Percentiles rank a stretch among this genome's conserved stretches.
Evolutionary conservation across 2,797 vertebrate species (phyloP).

Genomic region (Lepilemur septentrionalis): DNA sequence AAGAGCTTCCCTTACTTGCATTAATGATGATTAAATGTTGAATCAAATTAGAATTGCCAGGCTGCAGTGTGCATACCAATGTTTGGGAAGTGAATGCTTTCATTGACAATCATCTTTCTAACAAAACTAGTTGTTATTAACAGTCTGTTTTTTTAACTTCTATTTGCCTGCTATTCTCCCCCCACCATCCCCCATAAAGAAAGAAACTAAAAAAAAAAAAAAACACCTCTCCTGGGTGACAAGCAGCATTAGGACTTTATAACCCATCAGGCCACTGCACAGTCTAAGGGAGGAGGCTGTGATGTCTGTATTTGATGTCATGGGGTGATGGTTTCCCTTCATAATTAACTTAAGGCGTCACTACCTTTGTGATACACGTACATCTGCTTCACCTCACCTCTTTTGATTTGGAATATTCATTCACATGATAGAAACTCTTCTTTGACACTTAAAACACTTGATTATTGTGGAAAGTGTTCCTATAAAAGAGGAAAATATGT

Average conservation of each 20-base stretch:
- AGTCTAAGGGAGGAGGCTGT: background rate
- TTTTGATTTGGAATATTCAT: constrained; percentile 21
- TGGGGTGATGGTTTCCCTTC: background rate
- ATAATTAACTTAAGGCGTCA: background rate
- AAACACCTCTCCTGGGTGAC: background rate
- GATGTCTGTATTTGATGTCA: background rate
- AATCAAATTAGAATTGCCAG: background rate
- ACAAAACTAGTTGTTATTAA: background rate
- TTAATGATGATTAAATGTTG: background rate
- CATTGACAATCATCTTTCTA: background rate
- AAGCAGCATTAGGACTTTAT: background rate
- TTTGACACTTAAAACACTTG: background rate
- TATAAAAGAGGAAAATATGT: constrained; percentile 30
- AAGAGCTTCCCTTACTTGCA: background rate
- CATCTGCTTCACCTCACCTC: constrained; percentile 23
- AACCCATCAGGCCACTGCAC: background rate
- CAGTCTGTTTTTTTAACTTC: constrained; percentile 13
- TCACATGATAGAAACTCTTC: background rate
- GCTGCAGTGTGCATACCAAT: background rate
- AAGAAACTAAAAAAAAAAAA: background rate
- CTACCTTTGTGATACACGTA: background rate
- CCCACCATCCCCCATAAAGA: background rate
- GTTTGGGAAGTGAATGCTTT: background rate
- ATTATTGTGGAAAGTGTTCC: constrained; percentile 1
- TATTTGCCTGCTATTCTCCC: background rate